phyloP scores from a whole-genome alignment of 2,888 invertebrate genomes.

The Bugulina stolonifera region DNA sequence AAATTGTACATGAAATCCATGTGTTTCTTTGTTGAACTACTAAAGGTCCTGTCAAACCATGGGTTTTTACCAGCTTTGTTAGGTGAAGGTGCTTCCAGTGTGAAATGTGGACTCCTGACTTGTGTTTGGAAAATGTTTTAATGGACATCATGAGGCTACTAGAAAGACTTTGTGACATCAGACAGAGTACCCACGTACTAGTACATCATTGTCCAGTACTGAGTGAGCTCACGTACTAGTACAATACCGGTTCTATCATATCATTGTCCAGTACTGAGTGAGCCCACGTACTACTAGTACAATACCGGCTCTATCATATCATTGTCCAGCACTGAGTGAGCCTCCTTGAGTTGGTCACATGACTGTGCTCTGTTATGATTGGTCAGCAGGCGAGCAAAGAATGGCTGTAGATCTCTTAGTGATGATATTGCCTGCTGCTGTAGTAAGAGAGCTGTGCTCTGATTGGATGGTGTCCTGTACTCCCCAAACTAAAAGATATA shows the following conservation, averaged over 20 bases:
- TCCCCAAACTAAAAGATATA: slow-evolving; percentile 11
- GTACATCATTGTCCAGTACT: slow-evolving; percentile 17
- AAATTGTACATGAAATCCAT: too few relatives aligned
- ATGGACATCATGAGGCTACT: too few relatives aligned
- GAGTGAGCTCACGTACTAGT: too few relatives aligned
- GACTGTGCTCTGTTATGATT: neutral
- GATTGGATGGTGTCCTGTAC: slow-evolving; percentile 31
- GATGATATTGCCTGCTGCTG: slow-evolving; percentile 8
- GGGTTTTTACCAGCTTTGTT: too few relatives aligned
- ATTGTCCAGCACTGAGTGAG: slow-evolving; percentile 4
- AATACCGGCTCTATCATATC: slow-evolving; percentile 9
- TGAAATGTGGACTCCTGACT: too few relatives aligned
- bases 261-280: slow-evolving; percentile 15
- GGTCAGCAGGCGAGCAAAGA: neutral
- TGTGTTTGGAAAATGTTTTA: too few relatives aligned
- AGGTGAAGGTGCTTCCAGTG: too few relatives aligned
- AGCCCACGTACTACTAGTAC: too few relatives aligned
- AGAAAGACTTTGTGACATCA: too few relatives aligned
- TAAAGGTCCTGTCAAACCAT: too few relatives aligned
- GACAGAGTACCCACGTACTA: too few relatives aligned
- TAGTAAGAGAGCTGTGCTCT: slow-evolving; percentile 31
- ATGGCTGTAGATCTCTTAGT: slow-evolving; percentile 1
- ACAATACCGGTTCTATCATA: slow-evolving; percentile 2
- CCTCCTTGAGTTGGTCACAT: neutral
- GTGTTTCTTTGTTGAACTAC: too few relatives aligned